Evolutionary conservation across 2,113 vertebrate species (phyloP), one percentile per base, ranked within the genome.

Genomic region (Dipodomys stephensi): DNA sequence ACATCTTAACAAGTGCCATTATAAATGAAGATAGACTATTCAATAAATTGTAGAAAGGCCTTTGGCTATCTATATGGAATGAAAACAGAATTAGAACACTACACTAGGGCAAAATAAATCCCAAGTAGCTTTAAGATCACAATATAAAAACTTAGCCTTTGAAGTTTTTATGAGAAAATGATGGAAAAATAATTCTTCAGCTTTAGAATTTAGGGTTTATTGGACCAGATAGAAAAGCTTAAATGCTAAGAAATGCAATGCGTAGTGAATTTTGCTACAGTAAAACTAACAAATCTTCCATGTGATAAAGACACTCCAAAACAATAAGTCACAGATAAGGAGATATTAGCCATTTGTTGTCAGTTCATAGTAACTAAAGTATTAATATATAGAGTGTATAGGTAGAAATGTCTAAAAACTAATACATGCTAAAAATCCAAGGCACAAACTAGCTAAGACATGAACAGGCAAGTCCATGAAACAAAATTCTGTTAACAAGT

Each of bases 141-240:
- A 88, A 39, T 22, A 20, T 49, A 76, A 85, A 20, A 88, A 86
- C 11, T 62, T 71, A 89, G 71, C 60, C 11, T 39, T 81, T 67
- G 27, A 65, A 87, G 91, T 2, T 19, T 86, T 88, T 71, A 49
- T 57, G 83, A 87, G 72, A 67, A 83, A 85, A 90, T 27, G 2
- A 76, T 39, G 76, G 68, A 93, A 89, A 91, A 90, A 77, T 77
- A 93, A 83, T n/a, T 89, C 4, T 68, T 64, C 73, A 49, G 35
- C 28, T 39, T 60, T 16, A 46, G 18, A 83, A 64, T 80, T 11
- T 28, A 92, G 18, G 46, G 93, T 77, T 92, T 80, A 18, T 35
- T 83, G 53, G 89, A 44, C 1, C 10, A 69, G 22, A 35, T 35
- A 35, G 2, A 35, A 35, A 35, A 35, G 35, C 35, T 35, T 35